Base-by-base conservation (phyloP, 2,888 invertebrate genomes). In the Callinectes sapidus region DNA sequence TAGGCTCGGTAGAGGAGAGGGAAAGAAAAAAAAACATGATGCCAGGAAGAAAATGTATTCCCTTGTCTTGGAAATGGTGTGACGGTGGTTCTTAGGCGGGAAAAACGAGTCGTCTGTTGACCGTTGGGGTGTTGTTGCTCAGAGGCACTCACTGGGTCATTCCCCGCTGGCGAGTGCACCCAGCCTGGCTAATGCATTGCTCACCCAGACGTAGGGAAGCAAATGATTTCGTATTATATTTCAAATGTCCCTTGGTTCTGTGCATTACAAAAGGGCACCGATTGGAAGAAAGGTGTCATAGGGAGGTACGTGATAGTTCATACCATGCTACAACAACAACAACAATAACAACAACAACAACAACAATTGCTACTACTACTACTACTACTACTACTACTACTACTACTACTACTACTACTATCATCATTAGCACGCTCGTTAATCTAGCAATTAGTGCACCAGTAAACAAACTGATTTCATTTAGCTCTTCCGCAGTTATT, bases 351-450 rank as follows among this genome's bases (percentile, higher is more conserved):
- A 39, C 5, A 39, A 39, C 5, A 39, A 39, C 5, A 39, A 39
- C 5, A 39, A 39, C 5, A 39, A 39, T 86, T 86, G 35, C 86
- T 86, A 86, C 86, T 86, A 86, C 86, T 86, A 86, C 86, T 86
- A 86, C 86, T 86, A 86, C 86, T 86, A 86, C 86, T 86, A 87
- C 87, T 87, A 87, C 87, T 87, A 87, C 87, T 87, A 87, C 87
- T 87, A 87, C 87, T 87, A 87, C 87, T 71, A 71, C 71, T 28
- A 71, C 28, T 28, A 71, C 71, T 71, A 71, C 71, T 71, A 71
- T 8, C 23, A 61, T 61, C 61, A 61, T 61, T 61, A 61, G 61
- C 23, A 23, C 18, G 61, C 61, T 61, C 61, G 61, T 61, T 23
- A 61, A 16, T 18, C 23, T 2, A 2, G 18, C 61, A 13, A 23